These are phyloP conservation scores for Puntigrus tetrazona DNA, from an alignment of 2,113 vertebrate genomes.

Conservation along the genomic window DNA sequence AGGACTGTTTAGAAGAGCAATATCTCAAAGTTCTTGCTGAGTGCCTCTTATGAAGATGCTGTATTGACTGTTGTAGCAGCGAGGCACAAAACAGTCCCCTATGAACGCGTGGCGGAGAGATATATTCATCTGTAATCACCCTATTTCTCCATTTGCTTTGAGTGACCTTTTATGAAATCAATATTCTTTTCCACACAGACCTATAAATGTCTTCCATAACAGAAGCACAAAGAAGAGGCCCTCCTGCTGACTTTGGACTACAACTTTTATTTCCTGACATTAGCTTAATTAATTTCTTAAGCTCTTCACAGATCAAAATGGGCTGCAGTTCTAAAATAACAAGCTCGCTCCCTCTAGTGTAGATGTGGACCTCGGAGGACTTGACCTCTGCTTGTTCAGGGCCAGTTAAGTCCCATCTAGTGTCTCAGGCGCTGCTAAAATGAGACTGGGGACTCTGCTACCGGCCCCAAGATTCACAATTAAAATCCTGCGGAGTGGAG, in stretches of 20 bases:
- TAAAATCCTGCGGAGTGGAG: constrained; percentile 44
- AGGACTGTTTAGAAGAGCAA: constrained; percentile 6
- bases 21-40: constrained; percentile 7
- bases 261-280: constrained; percentile 60
- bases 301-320: constrained; percentile 55
- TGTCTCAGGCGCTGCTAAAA: constrained; percentile 43
- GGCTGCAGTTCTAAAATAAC: constrained; percentile 50
- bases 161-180: constrained; percentile 73
- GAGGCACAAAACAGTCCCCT: background rate
- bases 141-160: constrained; percentile 60
- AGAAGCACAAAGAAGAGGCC: constrained; percentile 32
- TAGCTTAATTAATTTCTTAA: constrained; percentile 69
- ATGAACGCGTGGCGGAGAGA: constrained; percentile 48
- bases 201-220: constrained; percentile 63
- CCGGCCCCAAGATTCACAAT: constrained; percentile 49
- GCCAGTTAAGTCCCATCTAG: constrained; percentile 22
- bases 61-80: constrained; percentile 32
- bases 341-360: constrained; percentile 11
- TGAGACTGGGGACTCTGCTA: constrained; percentile 50
- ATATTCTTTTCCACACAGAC: constrained; percentile 57
- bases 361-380: constrained; percentile 23
- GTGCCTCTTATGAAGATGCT: constrained; percentile 44
- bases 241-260: constrained; percentile 40
- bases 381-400: constrained; percentile 47
- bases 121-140: constrained; percentile 65